Conservation (phyloP, 2,113 vertebrate genomes). For the Phrynosoma platyrhinos region DNA sequence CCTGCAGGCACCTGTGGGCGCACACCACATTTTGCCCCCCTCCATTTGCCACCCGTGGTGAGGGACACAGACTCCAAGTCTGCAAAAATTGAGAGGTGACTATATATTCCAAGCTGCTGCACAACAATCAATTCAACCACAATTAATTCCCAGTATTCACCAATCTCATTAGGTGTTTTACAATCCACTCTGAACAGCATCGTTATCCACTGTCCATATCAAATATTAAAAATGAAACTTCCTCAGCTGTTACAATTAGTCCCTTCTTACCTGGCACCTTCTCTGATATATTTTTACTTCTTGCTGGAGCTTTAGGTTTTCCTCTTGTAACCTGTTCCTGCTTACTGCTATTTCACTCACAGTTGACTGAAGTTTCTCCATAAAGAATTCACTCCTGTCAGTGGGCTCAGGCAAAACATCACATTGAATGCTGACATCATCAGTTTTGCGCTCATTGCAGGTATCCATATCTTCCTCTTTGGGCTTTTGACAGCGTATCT, state of each 20-base stretch:
- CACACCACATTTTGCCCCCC: too few relatives aligned
- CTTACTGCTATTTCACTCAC: conserved; percentile 77
- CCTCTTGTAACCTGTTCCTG: conserved; percentile 75
- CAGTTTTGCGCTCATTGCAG: conserved; percentile 47
- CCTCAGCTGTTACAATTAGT: neutral
- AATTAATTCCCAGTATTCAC: neutral
- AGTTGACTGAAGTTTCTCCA: conserved; percentile 76
- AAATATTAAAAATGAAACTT: neutral
- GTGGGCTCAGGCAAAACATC: conserved; percentile 44
- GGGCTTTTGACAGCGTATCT: conserved; percentile 62
- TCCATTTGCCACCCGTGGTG: too few relatives aligned
- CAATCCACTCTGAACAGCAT: neutral
- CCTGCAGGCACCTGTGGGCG: too few relatives aligned
- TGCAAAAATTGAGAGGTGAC: too few relatives aligned
- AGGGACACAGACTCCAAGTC: too few relatives aligned
- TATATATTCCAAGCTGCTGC: too few relatives aligned
- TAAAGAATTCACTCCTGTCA: conserved; percentile 66
- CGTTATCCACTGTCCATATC: neutral
- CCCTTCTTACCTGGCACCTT: conserved; percentile 75
- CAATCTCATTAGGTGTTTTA: neutral
- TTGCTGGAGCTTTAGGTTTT: conserved; percentile 78
- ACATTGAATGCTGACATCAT: conserved; percentile 35
- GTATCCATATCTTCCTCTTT: conserved; percentile 48
- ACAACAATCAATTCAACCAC: too few relatives aligned
- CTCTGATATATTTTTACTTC: conserved; percentile 77